phyloP scores from a whole-genome alignment of 2,888 invertebrate species.

The Cremastobaeus sp. region DNA sequence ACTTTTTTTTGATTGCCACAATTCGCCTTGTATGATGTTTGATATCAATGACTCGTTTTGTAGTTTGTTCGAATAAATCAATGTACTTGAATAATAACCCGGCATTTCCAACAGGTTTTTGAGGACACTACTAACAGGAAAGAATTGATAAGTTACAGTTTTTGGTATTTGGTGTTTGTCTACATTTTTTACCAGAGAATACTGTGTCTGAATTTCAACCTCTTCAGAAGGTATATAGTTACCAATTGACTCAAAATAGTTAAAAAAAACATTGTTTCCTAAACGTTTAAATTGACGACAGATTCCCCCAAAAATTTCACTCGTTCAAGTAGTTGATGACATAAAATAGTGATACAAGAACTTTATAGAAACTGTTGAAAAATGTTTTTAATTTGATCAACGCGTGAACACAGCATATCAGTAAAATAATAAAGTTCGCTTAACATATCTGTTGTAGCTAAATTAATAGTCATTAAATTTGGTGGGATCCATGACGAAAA shows the following conservation, averaged over 20 bases:
- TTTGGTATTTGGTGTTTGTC: neutral
- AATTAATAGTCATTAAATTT: neutral
- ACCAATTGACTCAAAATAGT: neutral
- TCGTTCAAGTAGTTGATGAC: slow-evolving; percentile 17
- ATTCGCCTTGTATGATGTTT: slow-evolving; percentile 50
- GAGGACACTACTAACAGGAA: too few relatives aligned
- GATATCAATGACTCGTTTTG: slow-evolving; percentile 24
- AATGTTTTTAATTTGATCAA: neutral
- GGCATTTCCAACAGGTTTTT: slow-evolving; percentile 36
- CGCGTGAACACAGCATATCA: neutral
- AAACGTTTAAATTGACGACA: slow-evolving; percentile 15
- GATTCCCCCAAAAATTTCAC: slow-evolving; percentile 23
- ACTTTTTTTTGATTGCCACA: slow-evolving; percentile 42
- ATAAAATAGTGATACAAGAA: neutral
- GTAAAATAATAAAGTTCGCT: neutral
- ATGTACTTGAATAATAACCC: slow-evolving; percentile 19
- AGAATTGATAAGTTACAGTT: slow-evolving; percentile 41
- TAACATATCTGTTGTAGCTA: neutral
- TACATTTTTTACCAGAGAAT: neutral
- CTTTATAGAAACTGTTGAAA: neutral
- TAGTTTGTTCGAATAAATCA: slow-evolving; percentile 23
- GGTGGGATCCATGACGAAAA: neutral
- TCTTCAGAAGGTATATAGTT: slow-evolving; percentile 7
- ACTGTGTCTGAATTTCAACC: neutral
- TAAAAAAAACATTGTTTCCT: slow-evolving; percentile 18